Percentiles rank a stretch among this genome's conserved stretches.
Evolutionary conservation across 2,113 vertebrate genomes (phyloP).

Genomic region (Vireo altiloquus): DNA sequence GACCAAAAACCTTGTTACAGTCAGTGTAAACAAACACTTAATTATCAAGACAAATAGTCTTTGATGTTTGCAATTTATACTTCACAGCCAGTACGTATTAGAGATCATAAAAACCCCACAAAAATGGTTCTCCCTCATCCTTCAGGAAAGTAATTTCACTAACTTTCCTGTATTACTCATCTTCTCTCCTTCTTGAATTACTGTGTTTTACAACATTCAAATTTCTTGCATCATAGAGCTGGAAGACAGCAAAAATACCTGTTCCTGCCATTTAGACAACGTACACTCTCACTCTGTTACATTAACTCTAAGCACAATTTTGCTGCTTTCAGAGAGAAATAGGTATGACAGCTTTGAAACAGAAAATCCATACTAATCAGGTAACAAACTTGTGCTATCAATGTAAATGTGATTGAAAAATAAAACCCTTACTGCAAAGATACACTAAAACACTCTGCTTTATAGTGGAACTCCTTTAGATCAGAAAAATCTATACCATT

Average conservation of each 20-base stretch:
- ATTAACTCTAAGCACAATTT: not conserved
- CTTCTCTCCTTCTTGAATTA: not conserved
- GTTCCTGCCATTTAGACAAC: not conserved
- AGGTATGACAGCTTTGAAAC: not conserved
- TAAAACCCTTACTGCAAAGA: conserved; percentile 13
- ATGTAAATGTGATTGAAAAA: conserved; percentile 19
- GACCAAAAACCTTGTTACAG: not conserved
- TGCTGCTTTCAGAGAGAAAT: conserved; percentile 9
- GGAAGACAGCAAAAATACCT: conserved; percentile 47
- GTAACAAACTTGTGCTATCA: not conserved
- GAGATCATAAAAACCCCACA: not conserved
- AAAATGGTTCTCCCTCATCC: not conserved
- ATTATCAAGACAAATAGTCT: not conserved
- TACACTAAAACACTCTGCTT: not conserved
- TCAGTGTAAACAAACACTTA: not conserved
- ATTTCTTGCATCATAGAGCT: not conserved
- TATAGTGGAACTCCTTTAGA: not conserved
- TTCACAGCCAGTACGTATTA: not conserved
- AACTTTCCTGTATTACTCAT: not conserved
- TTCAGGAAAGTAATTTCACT: not conserved
- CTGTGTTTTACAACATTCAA: not conserved
- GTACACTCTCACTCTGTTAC: not conserved
- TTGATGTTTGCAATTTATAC: not conserved
- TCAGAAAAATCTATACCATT: not conserved
- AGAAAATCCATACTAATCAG: conserved; percentile 4